phyloP scores from a whole-genome alignment of 2,113 vertebrate species.

The Podarcis muralis region DNA sequence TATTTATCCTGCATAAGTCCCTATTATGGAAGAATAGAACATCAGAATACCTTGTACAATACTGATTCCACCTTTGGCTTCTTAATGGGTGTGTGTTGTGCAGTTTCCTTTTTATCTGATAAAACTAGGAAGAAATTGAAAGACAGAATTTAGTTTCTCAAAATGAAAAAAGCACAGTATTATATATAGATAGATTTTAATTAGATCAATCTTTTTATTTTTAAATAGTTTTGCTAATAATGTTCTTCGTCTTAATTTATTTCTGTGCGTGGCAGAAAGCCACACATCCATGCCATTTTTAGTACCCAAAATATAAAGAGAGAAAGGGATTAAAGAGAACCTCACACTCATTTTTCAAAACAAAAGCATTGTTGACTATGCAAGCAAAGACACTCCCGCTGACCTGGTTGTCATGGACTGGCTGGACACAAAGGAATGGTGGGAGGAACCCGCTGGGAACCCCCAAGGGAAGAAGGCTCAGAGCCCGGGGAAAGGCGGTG shows the following conservation, averaged over 20 bases:
- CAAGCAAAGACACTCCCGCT: no score
- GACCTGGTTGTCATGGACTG: no score
- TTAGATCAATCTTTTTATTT: not conserved
- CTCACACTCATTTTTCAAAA: no score
- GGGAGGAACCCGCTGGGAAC: no score
- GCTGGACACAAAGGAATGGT: no score
- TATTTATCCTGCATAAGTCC: not conserved
- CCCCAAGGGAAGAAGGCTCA: no score
- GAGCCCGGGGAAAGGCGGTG: no score
- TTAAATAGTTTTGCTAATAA: not conserved
- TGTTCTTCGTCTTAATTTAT: not conserved
- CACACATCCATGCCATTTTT: not conserved
- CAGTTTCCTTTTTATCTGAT: constrained; percentile 88
- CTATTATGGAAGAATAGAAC: not conserved
- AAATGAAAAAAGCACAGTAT: not conserved
- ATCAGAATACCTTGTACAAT: constrained; percentile 82
- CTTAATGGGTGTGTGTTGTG: constrained; percentile 80
- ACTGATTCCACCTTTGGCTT: constrained; percentile 88
- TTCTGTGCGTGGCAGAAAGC: not conserved
- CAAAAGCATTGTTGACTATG: no score
- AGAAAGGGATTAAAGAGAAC: not conserved
- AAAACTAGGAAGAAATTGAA: constrained; percentile 80
- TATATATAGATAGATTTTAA: not conserved
- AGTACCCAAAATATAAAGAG: not conserved
- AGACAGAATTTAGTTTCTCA: not conserved